Conservation (phyloP, 2,113 vertebrate species). For the Nyctibius bracteatus region DNA sequence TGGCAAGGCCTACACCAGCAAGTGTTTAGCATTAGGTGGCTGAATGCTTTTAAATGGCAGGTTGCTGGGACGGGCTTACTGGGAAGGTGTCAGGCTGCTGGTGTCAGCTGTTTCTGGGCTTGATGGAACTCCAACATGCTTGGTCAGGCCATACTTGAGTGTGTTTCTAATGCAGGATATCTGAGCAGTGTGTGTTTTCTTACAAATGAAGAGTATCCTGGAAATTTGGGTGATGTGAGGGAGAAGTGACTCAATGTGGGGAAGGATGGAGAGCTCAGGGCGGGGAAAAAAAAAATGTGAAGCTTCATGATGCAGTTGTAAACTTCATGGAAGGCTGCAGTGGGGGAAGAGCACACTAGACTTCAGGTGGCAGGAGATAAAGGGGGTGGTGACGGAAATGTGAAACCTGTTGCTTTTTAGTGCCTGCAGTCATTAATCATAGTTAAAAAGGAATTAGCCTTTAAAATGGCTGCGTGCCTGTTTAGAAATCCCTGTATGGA, state of each 20-base stretch:
- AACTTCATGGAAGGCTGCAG: neutral
- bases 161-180: neutral
- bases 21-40: neutral
- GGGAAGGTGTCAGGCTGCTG: neutral
- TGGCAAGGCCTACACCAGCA: neutral
- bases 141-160: neutral
- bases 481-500: neutral
- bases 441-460: neutral
- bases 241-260: neutral
- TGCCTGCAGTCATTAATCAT: neutral
- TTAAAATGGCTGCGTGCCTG: neutral
- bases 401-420: neutral
- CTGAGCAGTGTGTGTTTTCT: neutral
- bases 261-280: neutral
- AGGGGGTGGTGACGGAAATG: neutral
- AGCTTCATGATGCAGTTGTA: neutral
- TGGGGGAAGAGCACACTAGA: neutral
- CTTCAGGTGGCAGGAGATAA: neutral
- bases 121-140: neutral
- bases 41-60: neutral
- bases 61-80: neutral
- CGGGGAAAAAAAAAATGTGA: rapidly evolving
- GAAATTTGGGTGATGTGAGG: neutral
- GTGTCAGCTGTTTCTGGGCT: neutral
- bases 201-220: neutral